phyloP scores from a whole-genome alignment of 2,113 vertebrate species.

The Leptosomus discolor region DNA sequence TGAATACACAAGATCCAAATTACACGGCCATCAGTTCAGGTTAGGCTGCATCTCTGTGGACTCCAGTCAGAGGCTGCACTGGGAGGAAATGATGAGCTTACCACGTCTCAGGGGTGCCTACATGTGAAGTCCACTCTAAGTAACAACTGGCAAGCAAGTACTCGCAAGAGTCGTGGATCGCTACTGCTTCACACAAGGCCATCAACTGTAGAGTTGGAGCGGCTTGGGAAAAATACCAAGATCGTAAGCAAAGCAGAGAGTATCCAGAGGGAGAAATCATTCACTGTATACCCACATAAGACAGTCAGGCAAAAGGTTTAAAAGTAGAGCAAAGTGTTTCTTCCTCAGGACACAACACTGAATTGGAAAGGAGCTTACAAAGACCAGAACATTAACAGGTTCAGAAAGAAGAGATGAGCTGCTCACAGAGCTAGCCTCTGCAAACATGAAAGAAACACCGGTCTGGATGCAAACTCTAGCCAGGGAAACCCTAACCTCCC shows the following conservation, averaged over 20 bases:
- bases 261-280: not conserved
- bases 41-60: not conserved
- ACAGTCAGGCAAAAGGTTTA: not conserved
- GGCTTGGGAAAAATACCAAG: not conserved
- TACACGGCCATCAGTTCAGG: not conserved
- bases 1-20: not conserved
- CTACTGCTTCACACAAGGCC: not conserved
- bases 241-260: not conserved
- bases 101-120: fast-evolving
- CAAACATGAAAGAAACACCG: not conserved
- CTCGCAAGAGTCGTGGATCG: fast-evolving
- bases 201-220: fast-evolving
- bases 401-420: not conserved
- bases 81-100: not conserved
- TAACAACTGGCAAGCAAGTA: not conserved
- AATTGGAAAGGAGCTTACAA: not conserved
- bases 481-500: not conserved
- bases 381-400: not conserved
- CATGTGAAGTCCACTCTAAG: not conserved
- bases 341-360: not conserved
- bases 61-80: not conserved
- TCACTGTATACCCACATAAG: not conserved
- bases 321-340: not conserved
- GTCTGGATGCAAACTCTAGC: not conserved
- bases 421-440: not conserved